Evolutionary conservation across 53 echinoderm and acorn worm species (phyloP), one percentile per base, ranked within the genome.

Genomic region (Antedon mediterranea): DNA sequence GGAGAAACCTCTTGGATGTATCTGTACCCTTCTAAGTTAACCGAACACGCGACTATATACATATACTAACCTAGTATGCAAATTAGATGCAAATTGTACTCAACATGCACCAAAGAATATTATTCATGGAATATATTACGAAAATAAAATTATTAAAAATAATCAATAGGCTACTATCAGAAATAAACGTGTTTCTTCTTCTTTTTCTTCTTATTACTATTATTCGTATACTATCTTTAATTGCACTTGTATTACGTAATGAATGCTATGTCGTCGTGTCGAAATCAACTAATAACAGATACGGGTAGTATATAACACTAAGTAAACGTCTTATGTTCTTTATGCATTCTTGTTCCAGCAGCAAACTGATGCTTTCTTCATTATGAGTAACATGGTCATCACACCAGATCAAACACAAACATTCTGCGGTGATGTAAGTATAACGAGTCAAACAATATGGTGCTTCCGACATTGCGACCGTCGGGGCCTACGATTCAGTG

Each of bases 311-410:
- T 57, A 18, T 37, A 18, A 26, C 23, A 18, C 20, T 57, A 18
- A 57, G 57, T 57, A 57, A 57, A 57, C 57, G 57, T 57, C 57
- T 57, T 57, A 57, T 57, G 57, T 57, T 57, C 57, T 57, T 57
- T 57, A 57, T 57, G 57, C 57, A 57, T 57, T 57, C 57, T 57
- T 57, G 57, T 79, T 88, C 82, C 87, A 82, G 77, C 82, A 93
- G 93, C 93, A 93, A 90, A 93, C 90, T 78, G 90, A 93, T 85
- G 93, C 90, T 86, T 93, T 93, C 84, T 93, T 93, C 84, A 88
- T 93, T 76, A 93, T 93, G 93, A 93, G 90, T 13, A 93, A 93
- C 86, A 93, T 93, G 93, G 93, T 93, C 71, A 83, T 93, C 74
- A 90, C 90, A 34, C 90, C 90, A n/a, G 82, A 81, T 78, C 93